Evolutionary conservation across 2,113 vertebrate genomes (phyloP).

Genomic region (Hypanus sabinus): DNA sequence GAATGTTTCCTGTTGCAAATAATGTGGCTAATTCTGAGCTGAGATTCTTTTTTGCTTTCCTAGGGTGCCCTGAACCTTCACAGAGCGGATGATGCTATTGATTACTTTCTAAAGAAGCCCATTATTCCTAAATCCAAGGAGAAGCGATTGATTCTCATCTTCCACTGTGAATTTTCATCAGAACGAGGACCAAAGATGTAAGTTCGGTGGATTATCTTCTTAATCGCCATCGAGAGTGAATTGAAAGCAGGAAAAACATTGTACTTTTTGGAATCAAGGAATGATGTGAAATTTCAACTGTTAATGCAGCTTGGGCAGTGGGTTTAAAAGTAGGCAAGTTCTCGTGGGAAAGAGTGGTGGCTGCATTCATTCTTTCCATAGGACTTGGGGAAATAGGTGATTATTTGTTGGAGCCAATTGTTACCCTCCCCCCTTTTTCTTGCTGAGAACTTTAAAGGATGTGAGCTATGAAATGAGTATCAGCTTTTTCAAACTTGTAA

Average conservation of each 20-base stretch:
- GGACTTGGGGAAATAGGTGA: not conserved
- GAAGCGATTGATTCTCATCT: slow-evolving; percentile 44
- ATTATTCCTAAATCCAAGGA: slow-evolving; percentile 43
- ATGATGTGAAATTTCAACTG: not conserved
- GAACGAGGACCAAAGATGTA: slow-evolving; percentile 55
- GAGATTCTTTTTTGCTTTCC: slow-evolving; percentile 28
- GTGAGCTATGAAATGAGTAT: not conserved
- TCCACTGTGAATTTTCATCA: slow-evolving; percentile 64
- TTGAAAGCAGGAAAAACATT: not conserved
- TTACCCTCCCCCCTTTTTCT: not conserved
- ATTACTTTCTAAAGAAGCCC: slow-evolving; percentile 50
- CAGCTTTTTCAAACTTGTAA: not conserved
- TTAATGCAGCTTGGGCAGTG: not conserved
- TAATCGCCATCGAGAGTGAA: not conserved
- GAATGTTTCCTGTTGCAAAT: not conserved
- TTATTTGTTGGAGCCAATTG: not conserved
- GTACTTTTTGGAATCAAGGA: no score
- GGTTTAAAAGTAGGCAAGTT: not conserved
- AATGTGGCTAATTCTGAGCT: not conserved
- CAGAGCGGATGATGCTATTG: slow-evolving; percentile 49
- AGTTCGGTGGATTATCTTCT: slow-evolving; percentile 40
- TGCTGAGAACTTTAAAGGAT: not conserved
- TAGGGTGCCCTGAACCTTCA: slow-evolving; percentile 55
- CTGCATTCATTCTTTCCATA: not conserved
- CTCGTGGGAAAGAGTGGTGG: not conserved